Base-by-base conservation (phyloP, 2,113 vertebrate genomes). In the Notarius lentiginosus region DNA sequence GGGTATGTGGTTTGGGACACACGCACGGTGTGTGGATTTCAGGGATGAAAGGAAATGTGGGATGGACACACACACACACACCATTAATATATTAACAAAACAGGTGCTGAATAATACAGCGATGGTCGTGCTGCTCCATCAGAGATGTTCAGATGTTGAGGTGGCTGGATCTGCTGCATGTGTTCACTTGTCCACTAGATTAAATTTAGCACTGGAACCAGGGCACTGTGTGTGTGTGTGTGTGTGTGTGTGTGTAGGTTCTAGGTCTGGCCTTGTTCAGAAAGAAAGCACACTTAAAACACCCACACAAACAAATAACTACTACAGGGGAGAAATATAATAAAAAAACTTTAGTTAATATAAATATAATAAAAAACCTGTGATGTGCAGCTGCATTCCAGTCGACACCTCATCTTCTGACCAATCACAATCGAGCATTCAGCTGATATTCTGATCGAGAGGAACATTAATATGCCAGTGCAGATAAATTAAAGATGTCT, bases 191-290 rank as follows among this genome's bases (percentile, higher is more conserved):
- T 91, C 89, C 92, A 89, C 79, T 91, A 49, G 90, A 90, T 93
- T 94, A 95, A 94, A 94, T 94, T 93, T 95, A 95, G 94, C 92
- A 87, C 87, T 88, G 87, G 93, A 95, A 94, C 93, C 91, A 95
- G 93, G 92, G 90, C 89, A 84, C 87, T 92, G 91, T 93, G 94
- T 94, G 93, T 70, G 63, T 63, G 60, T 82, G 80, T 82, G 80
- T 63, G 58, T 61, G 34, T 81, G 60, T 82, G 63, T 49, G 81
- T 27, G 41, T 49, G 60, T 18, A 18, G 81, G 41, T 89, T 91
- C 76, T 84, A 47, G 81, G 82, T 84, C 70, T 73, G 79, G 58
- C 73, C 83, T 76, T 88, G 91, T 91, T 91, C 91, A 91, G 92
- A 92, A 92, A 91, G 90, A 92, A 92, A 90, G 92, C 91, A 89